Evolutionary conservation across 2,113 vertebrate species (phyloP).

Genomic region (Nanger granti): DNA sequence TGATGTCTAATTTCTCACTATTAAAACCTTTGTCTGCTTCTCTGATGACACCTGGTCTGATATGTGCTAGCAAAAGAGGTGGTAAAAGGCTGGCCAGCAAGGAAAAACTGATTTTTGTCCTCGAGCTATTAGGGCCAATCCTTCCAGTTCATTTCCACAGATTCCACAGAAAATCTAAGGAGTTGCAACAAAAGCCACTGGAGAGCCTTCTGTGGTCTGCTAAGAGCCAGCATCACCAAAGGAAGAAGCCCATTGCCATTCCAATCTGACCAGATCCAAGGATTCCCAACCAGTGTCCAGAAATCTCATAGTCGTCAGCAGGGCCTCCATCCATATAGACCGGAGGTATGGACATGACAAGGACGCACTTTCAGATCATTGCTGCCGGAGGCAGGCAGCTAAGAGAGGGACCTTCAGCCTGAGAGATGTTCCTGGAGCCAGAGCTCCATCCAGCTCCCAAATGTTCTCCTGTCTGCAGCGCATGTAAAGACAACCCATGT

Average conservation of each 20-base stretch:
- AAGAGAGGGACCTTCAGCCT: neutral
- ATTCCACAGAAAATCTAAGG: neutral
- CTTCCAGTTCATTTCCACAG: neutral
- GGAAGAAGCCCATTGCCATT: neutral
- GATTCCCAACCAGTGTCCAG: neutral
- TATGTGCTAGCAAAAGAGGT: neutral
- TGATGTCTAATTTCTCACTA: neutral
- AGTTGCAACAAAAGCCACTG: neutral
- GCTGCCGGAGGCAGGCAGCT: neutral
- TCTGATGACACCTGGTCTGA: neutral
- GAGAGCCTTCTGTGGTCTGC: neutral
- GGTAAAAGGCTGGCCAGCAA: neutral
- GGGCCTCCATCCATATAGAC: neutral
- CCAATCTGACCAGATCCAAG: neutral
- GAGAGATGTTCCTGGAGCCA: neutral
- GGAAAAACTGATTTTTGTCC: neutral
- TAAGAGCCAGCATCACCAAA: neutral
- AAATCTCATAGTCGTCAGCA: neutral
- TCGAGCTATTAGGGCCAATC: neutral
- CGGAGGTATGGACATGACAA: fast-evolving
- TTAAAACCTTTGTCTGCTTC: neutral
- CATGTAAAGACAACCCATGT: neutral
- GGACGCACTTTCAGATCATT: neutral
- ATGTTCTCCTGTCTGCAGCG: neutral
- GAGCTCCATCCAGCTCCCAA: neutral